A percentile compares a stretch with the other conserved stretches of the same genome.
Evolutionary conservation across 2,113 vertebrate genomes (phyloP).

Genomic region (Cathartes aura): DNA sequence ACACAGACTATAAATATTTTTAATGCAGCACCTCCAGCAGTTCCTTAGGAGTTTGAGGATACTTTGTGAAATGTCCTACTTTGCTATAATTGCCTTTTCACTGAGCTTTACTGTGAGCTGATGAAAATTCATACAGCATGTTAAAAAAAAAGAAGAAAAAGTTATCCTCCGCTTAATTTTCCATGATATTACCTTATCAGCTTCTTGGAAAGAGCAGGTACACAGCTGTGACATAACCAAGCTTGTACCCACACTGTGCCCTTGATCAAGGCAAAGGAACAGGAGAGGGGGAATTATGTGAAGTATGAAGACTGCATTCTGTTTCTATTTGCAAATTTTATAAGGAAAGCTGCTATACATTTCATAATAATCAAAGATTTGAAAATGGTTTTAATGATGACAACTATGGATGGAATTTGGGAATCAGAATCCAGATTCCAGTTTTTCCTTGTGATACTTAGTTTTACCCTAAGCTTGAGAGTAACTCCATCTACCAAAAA

Average conservation of each 20-base stretch:
- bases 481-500: background rate
- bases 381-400: background rate
- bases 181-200: background rate
- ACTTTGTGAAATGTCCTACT: background rate
- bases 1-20: background rate
- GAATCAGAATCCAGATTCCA: background rate
- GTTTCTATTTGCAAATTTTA: background rate
- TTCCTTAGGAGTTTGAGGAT: background rate
- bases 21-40: background rate
- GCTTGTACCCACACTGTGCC: background rate
- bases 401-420: background rate
- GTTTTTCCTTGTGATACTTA: background rate
- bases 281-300: background rate
- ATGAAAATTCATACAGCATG: background rate
- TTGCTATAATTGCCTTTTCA: background rate
- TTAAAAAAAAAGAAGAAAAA: background rate
- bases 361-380: background rate
- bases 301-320: background rate
- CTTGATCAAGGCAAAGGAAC: background rate
- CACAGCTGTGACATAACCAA: background rate
- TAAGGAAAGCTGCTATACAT: background rate
- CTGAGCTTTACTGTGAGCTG: background rate
- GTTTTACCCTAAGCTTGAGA: background rate
- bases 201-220: background rate
- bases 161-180: background rate